These are phyloP conservation scores for Puntigrus tetrazona DNA, from an alignment of 2,113 vertebrate genomes.

Conservation along the genomic window DNA sequence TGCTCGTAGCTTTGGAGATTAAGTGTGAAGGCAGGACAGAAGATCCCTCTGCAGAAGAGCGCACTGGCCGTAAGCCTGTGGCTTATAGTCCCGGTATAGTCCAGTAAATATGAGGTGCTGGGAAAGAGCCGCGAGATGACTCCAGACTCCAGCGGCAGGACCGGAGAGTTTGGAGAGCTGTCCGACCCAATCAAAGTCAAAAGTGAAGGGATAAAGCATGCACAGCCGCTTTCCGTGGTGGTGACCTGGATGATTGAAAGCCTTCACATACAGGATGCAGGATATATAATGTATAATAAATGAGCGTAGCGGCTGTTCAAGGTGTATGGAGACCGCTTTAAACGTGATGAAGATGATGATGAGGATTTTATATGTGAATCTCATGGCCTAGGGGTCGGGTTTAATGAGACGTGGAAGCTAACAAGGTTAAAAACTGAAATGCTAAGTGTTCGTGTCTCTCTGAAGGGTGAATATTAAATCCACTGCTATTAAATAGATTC, in stretches of 20 bases:
- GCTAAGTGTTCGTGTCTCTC: neutral
- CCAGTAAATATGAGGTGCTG: conserved; percentile 10
- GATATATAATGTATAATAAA: conserved; percentile 30
- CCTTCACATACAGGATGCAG: neutral
- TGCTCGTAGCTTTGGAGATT: neutral
- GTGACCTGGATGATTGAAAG: neutral
- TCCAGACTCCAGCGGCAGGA: neutral
- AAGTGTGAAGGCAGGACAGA: conserved; percentile 12
- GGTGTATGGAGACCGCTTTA: conserved; percentile 19
- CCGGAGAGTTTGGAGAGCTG: neutral
- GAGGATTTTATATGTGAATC: neutral
- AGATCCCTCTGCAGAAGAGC: conserved; percentile 5
- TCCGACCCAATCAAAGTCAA: conserved; percentile 13
- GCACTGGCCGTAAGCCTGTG: neutral
- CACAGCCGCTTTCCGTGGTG: neutral
- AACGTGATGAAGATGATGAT: conserved; percentile 1
- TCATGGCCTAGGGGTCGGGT: neutral
- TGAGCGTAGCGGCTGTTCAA: neutral
- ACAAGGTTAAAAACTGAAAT: conserved; percentile 15
- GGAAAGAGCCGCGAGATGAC: neutral
- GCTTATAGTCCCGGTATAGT: conserved; percentile 13
- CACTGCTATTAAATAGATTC: neutral
- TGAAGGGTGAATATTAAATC: neutral
- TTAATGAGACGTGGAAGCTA: conserved; percentile 3
- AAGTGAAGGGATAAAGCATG: neutral